These are phyloP conservation scores for Macrophya annulata DNA, from an alignment of 2,888 invertebrate species.

Conservation along the genomic window DNA sequence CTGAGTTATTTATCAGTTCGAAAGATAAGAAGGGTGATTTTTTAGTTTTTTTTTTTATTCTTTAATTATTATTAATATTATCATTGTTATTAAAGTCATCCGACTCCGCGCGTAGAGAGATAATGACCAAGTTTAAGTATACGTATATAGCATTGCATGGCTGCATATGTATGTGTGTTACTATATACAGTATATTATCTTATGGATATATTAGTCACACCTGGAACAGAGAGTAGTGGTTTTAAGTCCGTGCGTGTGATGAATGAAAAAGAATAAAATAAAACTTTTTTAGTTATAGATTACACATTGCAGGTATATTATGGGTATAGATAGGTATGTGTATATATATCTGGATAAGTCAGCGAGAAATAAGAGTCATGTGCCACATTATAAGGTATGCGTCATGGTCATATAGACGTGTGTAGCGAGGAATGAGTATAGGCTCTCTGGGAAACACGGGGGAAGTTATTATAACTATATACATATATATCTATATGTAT, in stretches of 20 bases:
- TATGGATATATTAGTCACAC: conserved; percentile 6
- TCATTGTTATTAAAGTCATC: not conserved
- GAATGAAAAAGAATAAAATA: not conserved
- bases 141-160: not conserved
- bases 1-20: not conserved
- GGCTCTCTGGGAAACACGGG: not conserved
- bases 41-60: too few relatives aligned
- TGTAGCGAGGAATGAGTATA: not conserved
- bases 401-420: not conserved
- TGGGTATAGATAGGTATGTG: not conserved
- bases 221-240: not conserved
- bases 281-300: not conserved
- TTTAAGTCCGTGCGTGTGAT: not conserved
- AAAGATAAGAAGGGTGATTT: not conserved
- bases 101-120: not conserved
- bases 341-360: not conserved
- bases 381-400: not conserved
- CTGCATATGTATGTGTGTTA: not conserved
- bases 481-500: too few relatives aligned
- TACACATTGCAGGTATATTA: not conserved
- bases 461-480: too few relatives aligned
- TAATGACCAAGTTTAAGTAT: not conserved
- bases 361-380: conserved; percentile 11
- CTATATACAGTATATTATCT: not conserved
- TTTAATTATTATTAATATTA: too few relatives aligned